Evolutionary conservation across 2,113 vertebrate species (phyloP).

Genomic region (Poecilia latipinna): DNA sequence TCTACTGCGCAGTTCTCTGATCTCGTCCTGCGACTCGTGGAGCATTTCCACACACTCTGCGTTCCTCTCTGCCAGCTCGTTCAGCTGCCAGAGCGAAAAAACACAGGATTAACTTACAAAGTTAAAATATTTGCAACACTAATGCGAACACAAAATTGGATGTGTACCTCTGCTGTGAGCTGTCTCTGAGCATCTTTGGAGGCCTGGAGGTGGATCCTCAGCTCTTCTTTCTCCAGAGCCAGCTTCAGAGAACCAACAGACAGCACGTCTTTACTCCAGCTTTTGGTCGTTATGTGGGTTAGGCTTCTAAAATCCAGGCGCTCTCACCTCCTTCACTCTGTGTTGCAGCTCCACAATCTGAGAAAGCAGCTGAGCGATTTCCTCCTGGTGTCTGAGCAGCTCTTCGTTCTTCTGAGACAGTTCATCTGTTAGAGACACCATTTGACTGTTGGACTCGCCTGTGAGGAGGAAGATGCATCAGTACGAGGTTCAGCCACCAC

Average conservation of each 20-base stretch:
- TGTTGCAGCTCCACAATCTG: conserved; percentile 96
- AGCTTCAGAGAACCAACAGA: conserved; percentile 78
- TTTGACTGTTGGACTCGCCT: conserved; percentile 96
- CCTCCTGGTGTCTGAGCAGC: conserved; percentile 91
- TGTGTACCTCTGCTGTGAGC: conserved; percentile 91
- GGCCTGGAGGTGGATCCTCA: conserved; percentile 94
- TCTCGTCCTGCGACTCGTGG: conserved; percentile 95
- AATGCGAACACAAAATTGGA: no score
- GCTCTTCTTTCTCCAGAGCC: conserved; percentile 96
- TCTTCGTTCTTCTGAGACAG: conserved; percentile 91
- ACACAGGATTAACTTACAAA: not conserved
- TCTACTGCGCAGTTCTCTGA: conserved; percentile 88
- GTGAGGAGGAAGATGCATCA: not conserved
- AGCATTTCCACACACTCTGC: conserved; percentile 93
- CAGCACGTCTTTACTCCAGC: not conserved
- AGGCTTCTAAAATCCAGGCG: not conserved
- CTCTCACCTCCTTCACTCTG: conserved; percentile 87
- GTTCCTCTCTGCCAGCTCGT: conserved; percentile 91
- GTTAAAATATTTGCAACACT: not conserved
- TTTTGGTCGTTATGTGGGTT: not conserved
- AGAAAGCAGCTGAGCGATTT: conserved; percentile 92
- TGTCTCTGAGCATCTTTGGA: conserved; percentile 97
- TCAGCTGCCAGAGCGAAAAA: conserved; percentile 79
- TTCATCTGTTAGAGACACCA: conserved; percentile 90
- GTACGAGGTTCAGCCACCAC: not conserved